Conservation (phyloP, 2,888 invertebrate species). For the Agrotis ipsilon region DNA sequence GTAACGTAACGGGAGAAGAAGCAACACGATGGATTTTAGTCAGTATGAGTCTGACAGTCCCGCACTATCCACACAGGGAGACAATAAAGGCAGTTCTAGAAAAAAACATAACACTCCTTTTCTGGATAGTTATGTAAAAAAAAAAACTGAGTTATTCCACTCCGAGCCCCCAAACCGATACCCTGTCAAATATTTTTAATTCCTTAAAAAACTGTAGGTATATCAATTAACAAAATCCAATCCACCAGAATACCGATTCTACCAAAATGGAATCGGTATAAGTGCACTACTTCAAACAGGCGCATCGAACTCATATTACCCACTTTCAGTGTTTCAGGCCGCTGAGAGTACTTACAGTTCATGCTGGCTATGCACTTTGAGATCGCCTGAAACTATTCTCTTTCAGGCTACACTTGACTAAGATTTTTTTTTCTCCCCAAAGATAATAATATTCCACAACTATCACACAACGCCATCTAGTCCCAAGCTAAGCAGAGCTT, state of each 20-base stretch:
- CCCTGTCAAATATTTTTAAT: no score
- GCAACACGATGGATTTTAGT: no score
- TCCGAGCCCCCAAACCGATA: no score
- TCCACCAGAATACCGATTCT: neutral
- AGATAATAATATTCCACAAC: no score
- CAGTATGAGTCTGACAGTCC: no score
- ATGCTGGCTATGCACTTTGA: neutral
- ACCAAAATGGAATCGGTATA: conserved; percentile 1
- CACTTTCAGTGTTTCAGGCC: neutral
- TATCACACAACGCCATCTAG: no score
- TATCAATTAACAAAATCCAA: conserved; percentile 13
- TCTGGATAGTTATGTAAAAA: no score
- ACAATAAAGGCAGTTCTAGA: neutral
- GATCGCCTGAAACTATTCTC: conserved; percentile 1
- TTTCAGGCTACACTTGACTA: neutral
- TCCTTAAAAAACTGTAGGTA: neutral
- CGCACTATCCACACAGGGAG: no score
- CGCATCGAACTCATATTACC: neutral
- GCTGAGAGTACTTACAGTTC: conserved; percentile 2
- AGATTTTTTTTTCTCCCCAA: no score
- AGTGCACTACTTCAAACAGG: conserved; percentile 5
- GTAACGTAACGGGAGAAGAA: no score
- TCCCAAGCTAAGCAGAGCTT: no score
- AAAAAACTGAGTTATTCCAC: no score
- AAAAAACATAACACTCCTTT: neutral